Evolutionary conservation across 2,113 vertebrate genomes (phyloP), one percentile per base, ranked within the genome.

Genomic region (Indri indri): DNA sequence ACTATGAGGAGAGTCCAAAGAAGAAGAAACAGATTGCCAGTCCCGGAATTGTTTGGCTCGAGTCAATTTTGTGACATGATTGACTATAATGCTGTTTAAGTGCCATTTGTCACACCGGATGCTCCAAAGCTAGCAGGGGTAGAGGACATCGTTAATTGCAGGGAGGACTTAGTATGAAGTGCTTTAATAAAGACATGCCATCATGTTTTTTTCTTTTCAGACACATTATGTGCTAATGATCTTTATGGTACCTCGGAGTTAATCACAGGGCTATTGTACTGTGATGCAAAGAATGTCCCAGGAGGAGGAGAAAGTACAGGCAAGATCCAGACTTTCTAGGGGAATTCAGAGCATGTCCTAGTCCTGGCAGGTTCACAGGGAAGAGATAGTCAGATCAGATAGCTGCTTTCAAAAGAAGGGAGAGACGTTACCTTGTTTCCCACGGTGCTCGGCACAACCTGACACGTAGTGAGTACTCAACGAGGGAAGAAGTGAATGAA

Each of bases 401-500:
- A 7, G 16, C 42, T 8, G 34, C 52, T 90, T 52, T 66, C 32
- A 71, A 74, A 68, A 52, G 45, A 77, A 85, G 40, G 25, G 59
- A 23, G 17, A n/a, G 76, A 13, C 0, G 3, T 4, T 18, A 11
- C 32, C 66, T 54, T 40, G 3, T 23, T 57, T 47, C 52, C 16
- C 42, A 14, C 3, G 37, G 50, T 45, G 5, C 73, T 73, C 3
- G 13, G 23, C 27, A 18, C 40, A 17, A 16, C 27, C 17, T 37
- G 71, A 40, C 1, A 2, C 12, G 5, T 6, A n/a, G 6, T 4
- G 7, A 45, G 9, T 17, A 3, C n/a, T 27, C 2, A 12, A 0
- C 30, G 52, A 65, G 30, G 30, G 70, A 70, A 22, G 11, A 16
- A 45, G 30, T 14, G 40, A 42, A 23, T 10, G 40, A 81, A 45